A percentile compares a stretch with the other conserved stretches of the same genome.
phyloP scores from a whole-genome alignment of 2,797 vertebrate genomes.

The Loris lydekkerianus region DNA sequence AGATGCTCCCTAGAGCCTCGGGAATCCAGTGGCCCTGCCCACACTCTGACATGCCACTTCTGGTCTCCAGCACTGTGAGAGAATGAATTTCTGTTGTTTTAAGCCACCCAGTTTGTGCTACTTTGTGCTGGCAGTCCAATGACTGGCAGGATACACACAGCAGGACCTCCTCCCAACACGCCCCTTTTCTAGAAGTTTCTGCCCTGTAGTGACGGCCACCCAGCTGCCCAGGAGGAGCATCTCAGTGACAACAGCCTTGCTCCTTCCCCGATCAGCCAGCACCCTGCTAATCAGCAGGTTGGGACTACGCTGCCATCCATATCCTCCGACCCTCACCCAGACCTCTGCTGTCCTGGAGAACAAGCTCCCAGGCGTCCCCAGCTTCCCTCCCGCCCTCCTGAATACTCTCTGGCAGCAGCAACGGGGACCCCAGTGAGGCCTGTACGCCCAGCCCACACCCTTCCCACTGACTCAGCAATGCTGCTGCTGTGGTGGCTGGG shows the following conservation, averaged over 20 bases:
- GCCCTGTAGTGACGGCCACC: fast-evolving
- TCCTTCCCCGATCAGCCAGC: neutral
- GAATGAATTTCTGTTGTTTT: neutral
- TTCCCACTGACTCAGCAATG: fast-evolving
- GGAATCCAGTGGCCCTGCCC: fast-evolving
- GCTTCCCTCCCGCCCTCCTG: neutral
- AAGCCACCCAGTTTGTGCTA: fast-evolving
- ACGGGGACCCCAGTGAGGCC: fast-evolving
- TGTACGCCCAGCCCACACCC: fast-evolving
- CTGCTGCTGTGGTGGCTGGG: fast-evolving
- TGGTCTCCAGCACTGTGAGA: neutral
- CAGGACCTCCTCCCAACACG: neutral
- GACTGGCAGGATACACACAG: fast-evolving
- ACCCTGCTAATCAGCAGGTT: too few relatives aligned
- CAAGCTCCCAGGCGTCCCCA: neutral
- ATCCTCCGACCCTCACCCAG: fast-evolving
- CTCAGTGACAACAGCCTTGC: fast-evolving
- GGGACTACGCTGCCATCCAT: neutral
- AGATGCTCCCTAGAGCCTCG: fast-evolving
- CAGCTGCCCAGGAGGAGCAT: neutral
- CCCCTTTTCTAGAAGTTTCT: fast-evolving
- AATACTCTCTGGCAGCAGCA: fast-evolving
- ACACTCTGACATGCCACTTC: neutral
- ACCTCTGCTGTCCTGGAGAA: neutral
- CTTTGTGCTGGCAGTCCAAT: fast-evolving